phyloP scores from a whole-genome alignment of 2,888 invertebrate species.

The Mylabris sibirica region DNA sequence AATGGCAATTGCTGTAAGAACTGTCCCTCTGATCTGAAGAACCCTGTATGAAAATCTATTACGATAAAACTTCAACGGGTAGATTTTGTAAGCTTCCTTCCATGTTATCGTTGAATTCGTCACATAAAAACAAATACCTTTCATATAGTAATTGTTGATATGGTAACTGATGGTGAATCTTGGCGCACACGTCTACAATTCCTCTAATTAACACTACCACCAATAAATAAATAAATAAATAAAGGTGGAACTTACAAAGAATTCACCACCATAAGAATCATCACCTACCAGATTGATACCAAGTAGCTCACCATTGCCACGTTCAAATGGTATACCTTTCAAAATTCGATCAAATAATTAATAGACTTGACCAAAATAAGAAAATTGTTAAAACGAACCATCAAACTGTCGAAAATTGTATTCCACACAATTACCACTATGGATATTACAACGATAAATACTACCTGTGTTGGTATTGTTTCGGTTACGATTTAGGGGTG shows the following conservation, averaged over 20 bases:
- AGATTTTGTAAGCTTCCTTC: background rate
- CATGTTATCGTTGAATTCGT: background rate
- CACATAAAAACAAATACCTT: background rate
- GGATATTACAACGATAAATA: background rate
- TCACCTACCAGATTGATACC: background rate
- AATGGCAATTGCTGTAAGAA: too few relatives aligned
- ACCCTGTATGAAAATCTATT: background rate
- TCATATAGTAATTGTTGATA: background rate
- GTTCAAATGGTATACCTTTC: background rate
- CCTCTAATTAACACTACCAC: background rate
- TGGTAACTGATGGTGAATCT: background rate
- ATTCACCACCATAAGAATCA: background rate
- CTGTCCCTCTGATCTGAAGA: too few relatives aligned
- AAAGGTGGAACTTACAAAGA: background rate
- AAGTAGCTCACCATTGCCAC: background rate
- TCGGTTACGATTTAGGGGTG: background rate
- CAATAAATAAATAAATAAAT: background rate
- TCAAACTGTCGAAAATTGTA: constrained; percentile 2
- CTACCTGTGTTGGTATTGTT: background rate
- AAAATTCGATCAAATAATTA: background rate
- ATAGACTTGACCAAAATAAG: background rate
- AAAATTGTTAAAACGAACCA: background rate
- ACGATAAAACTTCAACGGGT: background rate
- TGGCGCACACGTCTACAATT: background rate
- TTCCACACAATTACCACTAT: background rate